Percentiles rank a stretch among this genome's conserved stretches.
Conservation (phyloP, 1,140 invertebrate species). For the Apis florea region DNA sequence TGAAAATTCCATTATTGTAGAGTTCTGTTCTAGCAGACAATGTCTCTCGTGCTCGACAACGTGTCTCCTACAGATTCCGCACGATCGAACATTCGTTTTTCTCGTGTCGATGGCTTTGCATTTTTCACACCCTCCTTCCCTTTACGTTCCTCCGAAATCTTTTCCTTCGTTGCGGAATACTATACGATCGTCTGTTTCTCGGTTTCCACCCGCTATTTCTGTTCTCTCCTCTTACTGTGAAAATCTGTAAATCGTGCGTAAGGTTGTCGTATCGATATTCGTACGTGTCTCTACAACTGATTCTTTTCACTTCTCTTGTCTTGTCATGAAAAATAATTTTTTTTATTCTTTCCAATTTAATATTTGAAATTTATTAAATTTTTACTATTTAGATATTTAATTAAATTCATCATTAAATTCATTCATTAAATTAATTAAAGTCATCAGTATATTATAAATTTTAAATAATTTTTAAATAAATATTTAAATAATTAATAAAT, state of each 20-base stretch:
- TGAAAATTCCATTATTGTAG: constrained; percentile 26
- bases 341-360: not conserved
- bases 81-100: constrained; percentile 60
- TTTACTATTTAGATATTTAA: too few species aligned
- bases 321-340: not conserved
- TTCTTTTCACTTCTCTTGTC: not conserved
- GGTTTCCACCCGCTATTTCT: constrained; percentile 19
- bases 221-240: not conserved
- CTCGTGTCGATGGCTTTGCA: constrained; percentile 57
- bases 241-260: constrained; percentile 46
- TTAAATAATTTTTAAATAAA: too few species aligned
- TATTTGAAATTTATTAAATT: not conserved
- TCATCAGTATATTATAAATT: too few species aligned
- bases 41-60: constrained; percentile 36
- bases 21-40: constrained; percentile 12
- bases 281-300: not conserved
- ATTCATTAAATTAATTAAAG: too few species aligned
- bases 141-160: constrained; percentile 32
- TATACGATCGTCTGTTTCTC: constrained; percentile 36
- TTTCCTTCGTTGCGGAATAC: constrained; percentile 37
- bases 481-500: too few species aligned
- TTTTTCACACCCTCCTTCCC: constrained; percentile 49
- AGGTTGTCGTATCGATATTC: constrained; percentile 4
- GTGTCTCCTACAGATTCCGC: constrained; percentile 49
- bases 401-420: too few species aligned